A percentile compares a stretch with the other conserved stretches of the same genome.
These are phyloP conservation scores for Nezara viridula DNA, from an alignment of 2,888 invertebrate genomes.

Conservation along the genomic window DNA sequence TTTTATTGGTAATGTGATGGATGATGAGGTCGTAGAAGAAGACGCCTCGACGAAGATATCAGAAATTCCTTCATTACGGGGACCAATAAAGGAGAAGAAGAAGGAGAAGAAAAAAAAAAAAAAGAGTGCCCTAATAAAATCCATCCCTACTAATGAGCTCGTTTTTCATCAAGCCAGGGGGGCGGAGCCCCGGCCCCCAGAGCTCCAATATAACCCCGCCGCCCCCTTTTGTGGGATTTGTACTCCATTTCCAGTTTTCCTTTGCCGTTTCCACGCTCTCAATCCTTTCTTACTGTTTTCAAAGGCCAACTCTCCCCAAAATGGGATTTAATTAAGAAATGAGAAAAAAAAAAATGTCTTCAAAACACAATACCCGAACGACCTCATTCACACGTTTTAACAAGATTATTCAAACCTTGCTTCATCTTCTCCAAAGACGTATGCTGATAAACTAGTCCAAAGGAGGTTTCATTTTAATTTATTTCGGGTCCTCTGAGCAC, in stretches of 20 bases:
- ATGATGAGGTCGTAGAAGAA: background rate
- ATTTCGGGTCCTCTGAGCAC: no score
- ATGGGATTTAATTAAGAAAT: slow-evolving; percentile 22
- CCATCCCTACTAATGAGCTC: slow-evolving; percentile 58
- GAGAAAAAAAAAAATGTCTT: background rate
- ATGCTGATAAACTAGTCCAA: no score
- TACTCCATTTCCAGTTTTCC: background rate
- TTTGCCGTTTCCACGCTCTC: slow-evolving; percentile 7
- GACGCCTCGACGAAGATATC: slow-evolving; percentile 25
- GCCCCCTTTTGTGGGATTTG: slow-evolving; percentile 39
- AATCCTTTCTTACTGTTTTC: background rate
- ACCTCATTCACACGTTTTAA: background rate
- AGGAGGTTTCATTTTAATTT: no score
- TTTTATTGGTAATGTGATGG: slow-evolving; percentile 1
- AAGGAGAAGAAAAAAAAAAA: background rate
- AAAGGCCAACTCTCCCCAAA: background rate
- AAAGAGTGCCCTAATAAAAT: slow-evolving; percentile 47
- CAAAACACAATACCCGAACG: background rate
- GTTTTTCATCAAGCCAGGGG: slow-evolving; percentile 50
- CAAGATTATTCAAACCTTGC: background rate
- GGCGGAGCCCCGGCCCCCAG: background rate
- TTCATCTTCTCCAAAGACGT: background rate
- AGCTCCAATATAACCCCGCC: slow-evolving; percentile 35
- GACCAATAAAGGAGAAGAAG: slow-evolving; percentile 36
- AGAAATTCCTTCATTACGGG: slow-evolving; percentile 30